Base-by-base conservation (phyloP, 2,113 vertebrate genomes). In the Pseudorasbora parva region DNA sequence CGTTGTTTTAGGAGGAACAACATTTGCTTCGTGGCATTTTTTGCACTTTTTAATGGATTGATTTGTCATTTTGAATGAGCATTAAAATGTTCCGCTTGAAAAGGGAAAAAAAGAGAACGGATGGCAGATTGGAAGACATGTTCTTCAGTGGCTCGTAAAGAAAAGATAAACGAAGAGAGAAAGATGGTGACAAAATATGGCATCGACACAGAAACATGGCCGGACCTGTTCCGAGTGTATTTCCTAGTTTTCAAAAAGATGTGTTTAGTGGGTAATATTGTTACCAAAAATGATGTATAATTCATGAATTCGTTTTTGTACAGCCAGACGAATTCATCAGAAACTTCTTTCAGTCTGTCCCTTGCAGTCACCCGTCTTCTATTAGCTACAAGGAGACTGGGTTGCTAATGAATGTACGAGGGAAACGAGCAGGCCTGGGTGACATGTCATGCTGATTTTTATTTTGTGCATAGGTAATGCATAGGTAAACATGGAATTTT, bases 1-100 rank as follows among this genome's bases (percentile, higher is more conserved):
- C 68, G 79, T 88, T 87, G 88, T 56, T 57, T 80, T 59, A 62
- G 86, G 90, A 87, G 89, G 85, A 90, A 89, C 86, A 88, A 92
- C 93, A 93, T 93, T 91, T 84, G 93, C 94, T 94, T 94, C 88
- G 19, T 92, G 91, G 91, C 91, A 94, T 95, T 93, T 93, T 94
- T 94, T 95, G 94, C 94, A 95, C 94, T 94, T 95, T 94, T 94
- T 91, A 90, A 93, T 93, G 92, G 92, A 94, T 93, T 92, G 75
- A 84, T 91, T 93, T 92, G 83, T 91, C 84, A 89, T 92, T 90
- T 88, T 85, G 76, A 51, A 87, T 88, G 83, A 84, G 88, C 82
- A 85, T 45, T 76, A 78, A 90, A 83, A 89, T 45, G 83, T 82
- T 89, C 86, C 47, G 73, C 85, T 90, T 62, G 33, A 84, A 47